These are phyloP conservation scores for Graptemys geographica DNA, from an alignment of 2,797 vertebrate genomes.

Conservation along the genomic window DNA sequence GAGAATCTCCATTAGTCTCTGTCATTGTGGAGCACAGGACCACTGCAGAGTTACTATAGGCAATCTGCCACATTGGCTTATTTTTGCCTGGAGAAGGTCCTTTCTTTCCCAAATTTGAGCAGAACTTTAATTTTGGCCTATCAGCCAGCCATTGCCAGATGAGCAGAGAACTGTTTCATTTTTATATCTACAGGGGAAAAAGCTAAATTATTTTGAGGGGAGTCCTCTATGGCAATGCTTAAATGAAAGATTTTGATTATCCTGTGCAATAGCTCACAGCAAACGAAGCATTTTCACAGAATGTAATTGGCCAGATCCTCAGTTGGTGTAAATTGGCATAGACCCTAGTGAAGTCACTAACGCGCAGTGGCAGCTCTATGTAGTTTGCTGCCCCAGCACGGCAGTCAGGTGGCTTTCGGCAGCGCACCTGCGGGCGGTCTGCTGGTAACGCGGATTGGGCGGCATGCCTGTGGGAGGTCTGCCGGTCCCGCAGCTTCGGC, in stretches of 20 bases:
- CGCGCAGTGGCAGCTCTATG: too few relatives aligned
- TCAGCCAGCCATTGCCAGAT: neutral
- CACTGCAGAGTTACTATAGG: neutral
- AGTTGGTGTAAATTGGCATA: conserved; percentile 58
- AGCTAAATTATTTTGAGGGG: conserved; percentile 29
- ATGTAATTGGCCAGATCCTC: conserved; percentile 25
- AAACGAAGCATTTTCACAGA: conserved; percentile 37
- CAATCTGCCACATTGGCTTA: conserved; percentile 31
- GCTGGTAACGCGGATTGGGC: too few relatives aligned
- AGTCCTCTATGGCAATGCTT: conserved; percentile 42
- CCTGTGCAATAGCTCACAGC: neutral
- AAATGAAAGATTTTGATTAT: conserved; percentile 35
- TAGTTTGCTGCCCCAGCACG: too few relatives aligned
- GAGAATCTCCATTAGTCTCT: neutral
- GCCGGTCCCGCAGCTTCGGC: too few relatives aligned
- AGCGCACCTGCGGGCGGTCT: too few relatives aligned
- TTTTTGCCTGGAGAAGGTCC: conserved; percentile 42
- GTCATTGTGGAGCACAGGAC: neutral
- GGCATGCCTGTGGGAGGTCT: too few relatives aligned
- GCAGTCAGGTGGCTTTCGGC: too few relatives aligned
- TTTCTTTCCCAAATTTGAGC: conserved; percentile 70
- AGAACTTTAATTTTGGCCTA: conserved; percentile 51
- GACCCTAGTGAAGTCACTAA: conserved; percentile 33
- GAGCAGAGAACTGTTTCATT: neutral
- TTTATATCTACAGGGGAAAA: conserved; percentile 57